A percentile compares a stretch with the other conserved stretches of the same genome.
phyloP scores from a whole-genome alignment of 2,797 vertebrate genomes.

The Serranus cabrilla region DNA sequence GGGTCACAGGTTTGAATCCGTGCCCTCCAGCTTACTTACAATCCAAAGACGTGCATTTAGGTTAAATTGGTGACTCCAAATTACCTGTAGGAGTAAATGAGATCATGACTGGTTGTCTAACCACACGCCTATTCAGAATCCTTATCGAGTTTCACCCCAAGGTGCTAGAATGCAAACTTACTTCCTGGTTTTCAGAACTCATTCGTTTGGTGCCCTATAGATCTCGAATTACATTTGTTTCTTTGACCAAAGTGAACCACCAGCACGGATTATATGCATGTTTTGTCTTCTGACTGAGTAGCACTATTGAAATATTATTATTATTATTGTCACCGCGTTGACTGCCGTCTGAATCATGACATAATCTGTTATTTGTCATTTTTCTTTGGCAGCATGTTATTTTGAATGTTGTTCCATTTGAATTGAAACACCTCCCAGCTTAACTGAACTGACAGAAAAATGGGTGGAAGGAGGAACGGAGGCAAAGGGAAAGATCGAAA shows the following conservation, averaged over 20 bases:
- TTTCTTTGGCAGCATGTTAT: constrained; percentile 2
- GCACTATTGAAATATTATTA: background rate
- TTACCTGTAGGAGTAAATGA: too few species aligned
- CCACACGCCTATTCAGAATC: too few species aligned
- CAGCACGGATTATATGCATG: background rate
- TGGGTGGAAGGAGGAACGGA: background rate
- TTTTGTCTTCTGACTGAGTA: background rate
- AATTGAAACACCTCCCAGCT: constrained; percentile 5
- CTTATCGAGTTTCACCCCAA: too few species aligned
- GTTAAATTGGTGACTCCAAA: too few species aligned
- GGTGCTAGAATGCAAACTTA: too few species aligned
- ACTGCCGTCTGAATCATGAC: constrained; percentile 9
- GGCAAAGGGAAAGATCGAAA: background rate
- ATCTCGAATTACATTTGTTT: too few species aligned
- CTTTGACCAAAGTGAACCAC: background rate
- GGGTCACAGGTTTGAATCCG: too few species aligned
- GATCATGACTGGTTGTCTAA: too few species aligned
- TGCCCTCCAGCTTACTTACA: too few species aligned
- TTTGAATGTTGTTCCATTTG: constrained; percentile 15
- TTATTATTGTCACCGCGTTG: background rate
- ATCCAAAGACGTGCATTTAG: too few species aligned
- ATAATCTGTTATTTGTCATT: constrained; percentile 14
- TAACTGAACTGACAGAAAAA: background rate
- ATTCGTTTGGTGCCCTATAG: too few species aligned
- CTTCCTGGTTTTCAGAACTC: too few species aligned